phyloP scores from a whole-genome alignment of 2,113 vertebrate genomes.

The Scortum barcoo region DNA sequence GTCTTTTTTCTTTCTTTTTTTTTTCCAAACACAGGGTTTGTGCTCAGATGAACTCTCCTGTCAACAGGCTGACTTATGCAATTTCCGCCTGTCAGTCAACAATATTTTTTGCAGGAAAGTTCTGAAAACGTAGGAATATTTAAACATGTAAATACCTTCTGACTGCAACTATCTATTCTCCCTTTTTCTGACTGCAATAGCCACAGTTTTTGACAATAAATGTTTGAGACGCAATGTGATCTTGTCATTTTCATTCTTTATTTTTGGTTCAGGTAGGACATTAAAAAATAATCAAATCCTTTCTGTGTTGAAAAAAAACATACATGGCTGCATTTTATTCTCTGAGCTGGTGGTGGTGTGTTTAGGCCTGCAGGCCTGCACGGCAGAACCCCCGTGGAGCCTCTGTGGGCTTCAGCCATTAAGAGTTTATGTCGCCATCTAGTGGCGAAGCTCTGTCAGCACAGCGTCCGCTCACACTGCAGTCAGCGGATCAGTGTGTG shows the following conservation, averaged over 20 bases:
- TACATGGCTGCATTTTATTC: neutral
- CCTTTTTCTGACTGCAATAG: conserved; percentile 64
- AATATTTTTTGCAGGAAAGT: neutral
- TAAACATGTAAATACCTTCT: conserved; percentile 68
- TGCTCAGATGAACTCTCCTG: conserved; percentile 5
- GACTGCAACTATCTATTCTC: conserved; percentile 50
- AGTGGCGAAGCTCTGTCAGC: conserved; percentile 52
- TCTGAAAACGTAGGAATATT: conserved; percentile 36
- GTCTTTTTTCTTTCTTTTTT: neutral
- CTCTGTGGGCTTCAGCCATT: neutral
- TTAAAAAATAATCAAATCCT: neutral
- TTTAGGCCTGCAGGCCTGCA: conserved; percentile 43
- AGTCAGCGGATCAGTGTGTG: neutral
- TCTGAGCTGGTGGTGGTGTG: neutral
- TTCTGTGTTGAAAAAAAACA: neutral
- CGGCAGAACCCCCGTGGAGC: neutral
- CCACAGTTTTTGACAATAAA: conserved; percentile 74
- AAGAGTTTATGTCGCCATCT: conserved; percentile 76
- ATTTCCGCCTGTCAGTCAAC: conserved; percentile 17
- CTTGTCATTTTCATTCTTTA: conserved; percentile 50
- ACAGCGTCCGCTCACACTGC: neutral
- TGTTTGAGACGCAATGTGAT: conserved; percentile 60
- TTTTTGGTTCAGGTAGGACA: neutral
- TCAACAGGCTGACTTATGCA: conserved; percentile 5
- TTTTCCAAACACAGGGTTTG: conserved; percentile 12